Evolutionary conservation across 2,888 invertebrate genomes (phyloP), one percentile per base, ranked within the genome.

Genomic region (Hyles lineata): DNA sequence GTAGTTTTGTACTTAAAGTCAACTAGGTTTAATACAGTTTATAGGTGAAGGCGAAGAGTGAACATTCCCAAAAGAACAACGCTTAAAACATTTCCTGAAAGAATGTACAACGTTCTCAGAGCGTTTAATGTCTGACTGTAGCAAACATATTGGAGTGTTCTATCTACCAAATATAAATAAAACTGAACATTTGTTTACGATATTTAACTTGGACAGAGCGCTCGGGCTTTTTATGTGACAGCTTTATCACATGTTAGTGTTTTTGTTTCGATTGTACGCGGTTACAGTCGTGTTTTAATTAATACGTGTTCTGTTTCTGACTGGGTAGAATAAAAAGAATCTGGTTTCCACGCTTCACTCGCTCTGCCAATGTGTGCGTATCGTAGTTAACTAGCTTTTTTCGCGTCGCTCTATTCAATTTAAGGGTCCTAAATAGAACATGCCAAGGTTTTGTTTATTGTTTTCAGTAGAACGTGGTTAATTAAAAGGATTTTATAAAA

Each of bases 201-300:
- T 72, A 75, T 75, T 73, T 73, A 74, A 75, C 70, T 76, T 72
- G 73, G 78, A 79, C 76, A 76, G 69, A 74, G 78, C 76, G 74
- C 74, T 78, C 76, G 77, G 76, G 29, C 77, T 79, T 76, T 82
- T 81, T 80, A 83, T 80, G 81, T 80, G 82, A 78, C 83, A 83
- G 81, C 72, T 86, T 83, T 81, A 86, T 85, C 78, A 78, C 77
- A 61, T 76, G 70, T 77, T 74, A 74, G 75, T 77, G 62, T 77
- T 78, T 77, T 73, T 75, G 71, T 75, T 75, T 72, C 55, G 63
- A 61, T 62, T 43, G n/a, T 25, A 62, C 61, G 71, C 43, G 71
- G 71, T 60, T 72, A 71, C 74, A 74, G 73, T 77, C 75, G 75
- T 76, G 50, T 61, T 74, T 75, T 76, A 77, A 76, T 77, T 74